Conservation (phyloP, 2,113 vertebrate genomes). For the Cephalopterus ornatus region DNA sequence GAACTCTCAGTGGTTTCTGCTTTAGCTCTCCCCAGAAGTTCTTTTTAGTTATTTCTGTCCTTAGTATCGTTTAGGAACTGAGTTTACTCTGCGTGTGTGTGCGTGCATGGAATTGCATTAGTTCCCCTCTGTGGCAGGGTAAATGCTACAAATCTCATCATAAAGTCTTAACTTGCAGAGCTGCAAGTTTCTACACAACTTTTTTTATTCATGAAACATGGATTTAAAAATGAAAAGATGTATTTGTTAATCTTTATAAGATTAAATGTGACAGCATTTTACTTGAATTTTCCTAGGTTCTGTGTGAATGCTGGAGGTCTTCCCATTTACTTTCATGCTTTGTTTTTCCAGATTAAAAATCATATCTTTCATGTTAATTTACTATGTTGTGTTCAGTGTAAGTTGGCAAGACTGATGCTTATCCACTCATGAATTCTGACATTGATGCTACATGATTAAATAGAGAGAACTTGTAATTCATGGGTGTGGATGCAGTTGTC, state of each 20-base stretch:
- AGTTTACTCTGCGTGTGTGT: neutral
- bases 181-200: neutral
- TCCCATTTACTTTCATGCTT: neutral
- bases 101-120: conserved; percentile 3
- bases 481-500: neutral
- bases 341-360: neutral
- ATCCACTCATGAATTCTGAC: neutral
- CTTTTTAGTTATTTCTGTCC: neutral
- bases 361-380: neutral
- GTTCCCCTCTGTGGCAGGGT: neutral
- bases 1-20: neutral
- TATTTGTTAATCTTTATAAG: neutral
- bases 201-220: neutral
- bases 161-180: neutral
- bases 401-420: neutral
- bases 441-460: neutral
- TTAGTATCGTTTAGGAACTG: neutral
- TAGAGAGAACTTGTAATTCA: neutral
- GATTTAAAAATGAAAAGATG: neutral
- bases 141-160: neutral
- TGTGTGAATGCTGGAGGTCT: neutral
- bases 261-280: neutral
- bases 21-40: neutral
- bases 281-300: neutral
- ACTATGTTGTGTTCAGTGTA: neutral